A percentile compares a stretch with the other conserved stretches of the same genome.
Conservation (phyloP, 2,113 vertebrate species). For the Gulo gulo region DNA sequence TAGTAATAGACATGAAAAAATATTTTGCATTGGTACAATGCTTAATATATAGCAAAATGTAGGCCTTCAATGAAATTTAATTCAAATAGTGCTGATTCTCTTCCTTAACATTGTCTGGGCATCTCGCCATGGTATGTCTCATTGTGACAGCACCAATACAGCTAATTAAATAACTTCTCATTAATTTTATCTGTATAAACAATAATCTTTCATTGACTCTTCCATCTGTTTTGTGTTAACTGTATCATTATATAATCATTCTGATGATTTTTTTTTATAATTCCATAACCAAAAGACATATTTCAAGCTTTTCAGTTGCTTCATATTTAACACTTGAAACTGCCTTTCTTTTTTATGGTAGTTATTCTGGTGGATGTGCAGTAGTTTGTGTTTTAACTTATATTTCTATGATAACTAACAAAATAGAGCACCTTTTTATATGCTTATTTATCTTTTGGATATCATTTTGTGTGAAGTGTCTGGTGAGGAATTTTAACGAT, state of each 20-base stretch:
- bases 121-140: neutral
- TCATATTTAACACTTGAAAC: neutral
- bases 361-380: neutral
- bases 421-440: neutral
- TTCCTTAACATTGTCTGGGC: neutral
- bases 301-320: neutral
- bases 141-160: neutral
- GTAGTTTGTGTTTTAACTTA: neutral
- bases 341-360: neutral
- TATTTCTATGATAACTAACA: neutral
- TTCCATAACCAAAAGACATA: neutral
- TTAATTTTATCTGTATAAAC: neutral
- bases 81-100: neutral
- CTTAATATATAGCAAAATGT: neutral
- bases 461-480: neutral
- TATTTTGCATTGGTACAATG: neutral
- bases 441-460: neutral
- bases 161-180: constrained; percentile 22
- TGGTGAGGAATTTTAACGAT: neutral
- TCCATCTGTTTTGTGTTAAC: neutral
- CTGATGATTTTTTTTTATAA: neutral
- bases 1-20: neutral
- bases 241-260: neutral
- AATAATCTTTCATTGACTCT: neutral
- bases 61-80: neutral